Evolutionary conservation across 2,888 invertebrate species (phyloP).

Genomic region (Stomorhina lunata): DNA sequence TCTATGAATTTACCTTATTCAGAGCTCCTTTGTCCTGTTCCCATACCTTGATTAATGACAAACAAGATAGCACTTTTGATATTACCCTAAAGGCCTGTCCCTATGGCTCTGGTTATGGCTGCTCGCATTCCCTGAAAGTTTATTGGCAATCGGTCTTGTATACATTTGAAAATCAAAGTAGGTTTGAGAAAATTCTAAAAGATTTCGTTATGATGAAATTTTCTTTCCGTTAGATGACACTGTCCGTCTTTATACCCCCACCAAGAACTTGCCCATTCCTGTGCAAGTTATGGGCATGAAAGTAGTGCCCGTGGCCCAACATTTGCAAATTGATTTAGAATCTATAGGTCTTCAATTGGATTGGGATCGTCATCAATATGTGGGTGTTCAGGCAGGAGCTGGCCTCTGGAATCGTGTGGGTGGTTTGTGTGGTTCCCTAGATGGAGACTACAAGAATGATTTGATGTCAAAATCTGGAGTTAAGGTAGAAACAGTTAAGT

Average conservation of each 20-base stretch:
- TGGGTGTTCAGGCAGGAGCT: constrained; percentile 85
- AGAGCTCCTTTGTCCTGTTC: constrained; percentile 89
- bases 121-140: constrained; percentile 76
- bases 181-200: constrained; percentile 58
- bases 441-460: constrained; percentile 87
- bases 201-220: background rate
- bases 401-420: constrained; percentile 88
- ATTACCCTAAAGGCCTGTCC: constrained; percentile 83
- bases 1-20: constrained; percentile 23
- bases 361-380: constrained; percentile 88
- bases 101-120: constrained; percentile 81
- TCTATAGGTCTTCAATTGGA: constrained; percentile 85
- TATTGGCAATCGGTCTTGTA: constrained; percentile 88
- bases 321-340: constrained; percentile 85
- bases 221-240: constrained; percentile 80
- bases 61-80: constrained; percentile 85
- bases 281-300: constrained; percentile 87
- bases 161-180: constrained; percentile 81
- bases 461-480: constrained; percentile 83
- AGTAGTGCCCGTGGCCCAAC: constrained; percentile 86
- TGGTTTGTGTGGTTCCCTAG: constrained; percentile 90
- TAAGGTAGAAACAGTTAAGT: constrained; percentile 77
- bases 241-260: constrained; percentile 81
- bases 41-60: constrained; percentile 87
- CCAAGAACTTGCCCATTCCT: constrained; percentile 85